Evolutionary conservation across 2,797 vertebrate species (phyloP), one percentile per base, ranked within the genome.

Genomic region (Acanthopagrus latus): DNA sequence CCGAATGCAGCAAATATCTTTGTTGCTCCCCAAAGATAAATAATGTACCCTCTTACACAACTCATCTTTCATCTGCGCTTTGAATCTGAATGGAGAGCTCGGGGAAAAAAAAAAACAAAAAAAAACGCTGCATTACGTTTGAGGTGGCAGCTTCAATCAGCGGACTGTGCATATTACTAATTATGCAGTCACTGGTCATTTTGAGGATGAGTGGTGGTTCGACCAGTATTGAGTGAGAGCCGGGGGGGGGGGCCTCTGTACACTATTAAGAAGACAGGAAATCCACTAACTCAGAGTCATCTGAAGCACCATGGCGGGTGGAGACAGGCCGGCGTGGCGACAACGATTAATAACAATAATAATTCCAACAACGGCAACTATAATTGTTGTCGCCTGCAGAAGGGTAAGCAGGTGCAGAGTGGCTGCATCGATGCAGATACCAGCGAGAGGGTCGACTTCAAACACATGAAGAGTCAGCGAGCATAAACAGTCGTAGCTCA

Each of bases 111-210:
- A 38, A 38, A n/a, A n/a, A 71, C 11, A 58, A 38, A 38, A 38
- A 12, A 58, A 33, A 33, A 6, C 67, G 76, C 74, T 74, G 64
- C 71, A 64, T 63, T 74, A 51, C 33, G 9, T 80, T 25, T 46
- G 59, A 80, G 75, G 64, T 80, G 89, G 83, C 78, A 73, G 90
- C 84, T 83, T 85, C 85, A 85, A 77, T 86, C 83, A 85, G 62
- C 57, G 23, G 43, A 70, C 80, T 13, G 2, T 67, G 86, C 74
- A 54, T 67, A 82, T 91, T 70, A 81, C 79, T 88, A 90, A 91
- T 91, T 86, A 89, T 71, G 69, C 64, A 71, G 84, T 87, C 81
- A 76, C 55, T 87, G 86, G 87, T 91, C 86, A 86, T 89, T 89
- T 91, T 7, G 43, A 77, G 87, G 83, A 68, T 85, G 87, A 92